Base-by-base conservation (phyloP, 2,888 invertebrate species). In the Polydrusus cervinus region DNA sequence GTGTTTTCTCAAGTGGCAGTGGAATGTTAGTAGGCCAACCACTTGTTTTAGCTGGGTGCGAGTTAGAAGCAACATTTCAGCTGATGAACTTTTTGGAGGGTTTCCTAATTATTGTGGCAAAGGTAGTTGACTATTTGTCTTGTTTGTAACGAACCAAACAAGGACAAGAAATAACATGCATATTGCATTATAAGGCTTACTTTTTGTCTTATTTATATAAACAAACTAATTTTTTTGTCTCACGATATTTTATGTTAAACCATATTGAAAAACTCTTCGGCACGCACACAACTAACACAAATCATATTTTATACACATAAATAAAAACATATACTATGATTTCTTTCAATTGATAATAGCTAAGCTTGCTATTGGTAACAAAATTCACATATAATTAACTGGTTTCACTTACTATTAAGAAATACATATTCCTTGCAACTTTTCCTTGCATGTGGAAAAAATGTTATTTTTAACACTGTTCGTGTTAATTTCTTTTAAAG, bases 361-460 rank as follows among this genome's bases (percentile, higher is more conserved):
- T 57, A 38, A 45, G 30, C 45, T 30, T 69, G 61, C 47, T 61
- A 69, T 69, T 69, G 60, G 49, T 45, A 25, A 69, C 20, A 69
- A 47, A 61, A 69, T 57, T 34, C 38, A 38, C 49, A 38, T 30
- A 49, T 45, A 69, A 69, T 61, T 49, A 69, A 69, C 11, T 69
- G 60, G 61, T 69, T 49, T 49, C 18, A 13, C 14, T 38, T 16
- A 47, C 47, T 61, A 69, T 69, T 61, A 20, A 38, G 49, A 60
- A 20, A 61, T 69, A 60, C 60, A 69, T 69, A 60, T 69, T 69
- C 69, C 49, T 61, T 69, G 57, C 49, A 69, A 60, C 61, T 61
- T 43, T 45, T 49, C 49, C 30, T 69, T 49, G 69, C 69, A 69
- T 69, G 69, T 38, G 30, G n/a, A 11, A 20, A 38, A 25, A 60